A percentile compares a stretch with the other conserved stretches of the same genome.
phyloP scores from a whole-genome alignment of 2,888 invertebrate genomes.

The Tenthredo mesomela region DNA sequence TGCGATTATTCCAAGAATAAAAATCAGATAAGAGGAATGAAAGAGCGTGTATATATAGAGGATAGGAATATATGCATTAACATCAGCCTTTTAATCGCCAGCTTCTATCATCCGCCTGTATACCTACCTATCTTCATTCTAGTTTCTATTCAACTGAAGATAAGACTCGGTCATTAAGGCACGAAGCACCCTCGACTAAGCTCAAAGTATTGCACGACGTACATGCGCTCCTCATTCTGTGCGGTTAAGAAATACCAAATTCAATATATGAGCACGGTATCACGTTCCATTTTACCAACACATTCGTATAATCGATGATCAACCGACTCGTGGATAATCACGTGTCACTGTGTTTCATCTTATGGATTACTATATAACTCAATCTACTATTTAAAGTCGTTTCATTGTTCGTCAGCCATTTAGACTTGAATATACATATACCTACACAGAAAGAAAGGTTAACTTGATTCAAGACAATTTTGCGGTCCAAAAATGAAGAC shows the following conservation, averaged over 20 bases:
- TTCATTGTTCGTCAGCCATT: background rate
- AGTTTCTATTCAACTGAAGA: background rate
- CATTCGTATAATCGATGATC: background rate
- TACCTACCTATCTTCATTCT: background rate
- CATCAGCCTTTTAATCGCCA: constrained; percentile 8
- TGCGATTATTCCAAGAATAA: constrained; percentile 41
- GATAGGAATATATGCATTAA: background rate
- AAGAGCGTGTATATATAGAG: background rate
- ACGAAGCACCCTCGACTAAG: constrained; percentile 53
- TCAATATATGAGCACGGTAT: constrained; percentile 58
- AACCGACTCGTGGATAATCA: background rate
- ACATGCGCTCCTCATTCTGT: constrained; percentile 61
- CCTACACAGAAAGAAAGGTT: no score
- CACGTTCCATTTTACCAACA: constrained; percentile 57
- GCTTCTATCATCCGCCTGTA: background rate
- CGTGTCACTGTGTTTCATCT: background rate
- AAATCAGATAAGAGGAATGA: constrained; percentile 6
- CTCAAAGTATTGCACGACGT: constrained; percentile 50
- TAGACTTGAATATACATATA: no score
- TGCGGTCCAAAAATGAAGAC: no score
- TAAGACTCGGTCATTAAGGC: constrained; percentile 61
- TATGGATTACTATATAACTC: background rate
- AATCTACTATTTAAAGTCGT: background rate
- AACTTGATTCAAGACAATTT: no score
- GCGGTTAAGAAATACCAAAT: constrained; percentile 58